Base-by-base conservation (phyloP, 1,140 invertebrate species). In the Coenobita brevimanus region DNA sequence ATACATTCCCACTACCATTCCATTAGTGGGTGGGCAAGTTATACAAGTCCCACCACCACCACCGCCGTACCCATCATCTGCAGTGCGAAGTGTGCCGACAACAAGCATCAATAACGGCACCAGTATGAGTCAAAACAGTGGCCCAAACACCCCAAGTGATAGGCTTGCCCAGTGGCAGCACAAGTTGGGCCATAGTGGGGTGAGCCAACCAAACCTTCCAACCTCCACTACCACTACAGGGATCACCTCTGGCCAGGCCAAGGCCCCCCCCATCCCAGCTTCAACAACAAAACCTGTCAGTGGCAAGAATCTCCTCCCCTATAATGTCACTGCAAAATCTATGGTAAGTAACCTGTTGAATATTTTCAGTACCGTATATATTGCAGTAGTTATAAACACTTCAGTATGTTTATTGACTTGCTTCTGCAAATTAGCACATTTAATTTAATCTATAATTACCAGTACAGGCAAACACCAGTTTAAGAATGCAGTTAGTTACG, bases 241-340 rank as follows among this genome's bases (percentile, higher is more conserved):
- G 24, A 62, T 64, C 64, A 78, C 86, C 27, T 76, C 86, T 43
- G 79, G 86, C 36, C 79, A 82, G 21, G 76, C 85, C 21, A 75
- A 71, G 3, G 36, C 64, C 15, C 76, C 85, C 0, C 62, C 64
- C 8, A 41, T 43, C 33, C 75, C 60, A 3, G 78, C 84, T 13
- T 30, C 83, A n/a, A 38, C 92, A 1, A 91, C 91, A 2, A 91
- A 93, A 89, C 91, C 92, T n/a, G 91, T 92, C 41, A 91, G 92
- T 90, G 95, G 95, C 0, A 97, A 97, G 92, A 95, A 95, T 91
- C 92, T 97, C 54, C 92, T 98, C 69, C 96, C 97, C 0, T 98
- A 97, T 91, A 97, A 96, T 93, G 95, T 98, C 21, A 98, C 97
- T 50, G 97, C 97, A 83, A 94, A 96, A 89, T 96, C 96, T 41